Conservation (phyloP, 1,140 invertebrate species). For the Macrobrachium rosenbergii region DNA sequence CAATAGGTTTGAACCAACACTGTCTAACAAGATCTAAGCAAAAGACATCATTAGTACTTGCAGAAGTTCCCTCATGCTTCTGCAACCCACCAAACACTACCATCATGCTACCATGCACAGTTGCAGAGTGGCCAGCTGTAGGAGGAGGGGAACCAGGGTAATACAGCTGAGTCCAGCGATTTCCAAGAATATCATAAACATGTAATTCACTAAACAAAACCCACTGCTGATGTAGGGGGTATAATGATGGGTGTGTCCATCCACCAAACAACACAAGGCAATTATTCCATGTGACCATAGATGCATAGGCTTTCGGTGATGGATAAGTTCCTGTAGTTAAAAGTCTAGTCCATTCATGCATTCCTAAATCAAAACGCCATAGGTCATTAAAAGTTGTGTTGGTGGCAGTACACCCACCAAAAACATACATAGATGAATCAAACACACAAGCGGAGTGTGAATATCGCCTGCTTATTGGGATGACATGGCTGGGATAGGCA, state of each 20-base stretch:
- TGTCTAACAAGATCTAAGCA: conserved; percentile 84
- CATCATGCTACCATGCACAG: conserved; percentile 88
- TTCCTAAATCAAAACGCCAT: conserved; percentile 88
- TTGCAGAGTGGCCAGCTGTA: conserved; percentile 92
- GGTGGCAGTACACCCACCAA: conserved; percentile 95
- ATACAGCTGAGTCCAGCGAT: conserved; percentile 80
- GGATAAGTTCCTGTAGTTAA: conserved; percentile 90
- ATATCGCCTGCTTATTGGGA: conserved; percentile 88
- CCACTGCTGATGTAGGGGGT: conserved; percentile 88
- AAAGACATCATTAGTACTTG: conserved; percentile 87
- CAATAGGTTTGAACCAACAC: conserved; percentile 78
- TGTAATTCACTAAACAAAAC: conserved; percentile 94
- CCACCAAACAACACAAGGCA: conserved; percentile 93
- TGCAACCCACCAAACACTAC: conserved; percentile 89
- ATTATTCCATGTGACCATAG: conserved; percentile 88
- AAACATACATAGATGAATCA: conserved; percentile 87
- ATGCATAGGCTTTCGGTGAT: conserved; percentile 94
- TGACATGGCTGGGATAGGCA: conserved; percentile 72
- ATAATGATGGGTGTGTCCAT: conserved; percentile 93
- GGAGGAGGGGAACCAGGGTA: conserved; percentile 76
- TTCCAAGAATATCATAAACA: conserved; percentile 85
- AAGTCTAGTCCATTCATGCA: conserved; percentile 74
- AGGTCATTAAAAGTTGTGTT: conserved; percentile 97
- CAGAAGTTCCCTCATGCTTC: conserved; percentile 67
- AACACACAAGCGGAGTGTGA: conserved; percentile 85